phyloP scores from a whole-genome alignment of 2,113 vertebrate genomes.

The Pseudorhombus dupliciocellatus region DNA sequence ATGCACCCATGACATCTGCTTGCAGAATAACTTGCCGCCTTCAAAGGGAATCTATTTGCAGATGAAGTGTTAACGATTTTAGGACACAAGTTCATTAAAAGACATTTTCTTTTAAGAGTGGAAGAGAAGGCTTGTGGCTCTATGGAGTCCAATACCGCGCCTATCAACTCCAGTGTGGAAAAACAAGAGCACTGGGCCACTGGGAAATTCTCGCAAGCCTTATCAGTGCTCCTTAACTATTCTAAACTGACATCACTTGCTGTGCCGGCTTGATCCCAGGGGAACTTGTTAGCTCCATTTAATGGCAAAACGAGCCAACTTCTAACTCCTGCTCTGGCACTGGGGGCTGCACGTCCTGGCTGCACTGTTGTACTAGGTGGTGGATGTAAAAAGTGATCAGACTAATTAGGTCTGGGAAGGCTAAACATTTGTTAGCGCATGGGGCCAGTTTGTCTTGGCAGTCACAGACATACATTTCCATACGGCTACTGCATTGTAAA shows the following conservation, averaged over 20 bases:
- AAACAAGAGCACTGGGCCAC: slow-evolving; percentile 57
- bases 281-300: slow-evolving; percentile 77
- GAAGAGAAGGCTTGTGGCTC: slow-evolving; percentile 42
- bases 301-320: slow-evolving; percentile 70
- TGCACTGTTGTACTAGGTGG: slow-evolving; percentile 43
- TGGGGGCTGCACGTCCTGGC: slow-evolving; percentile 50
- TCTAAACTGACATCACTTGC: slow-evolving; percentile 74
- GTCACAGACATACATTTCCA: slow-evolving; percentile 22
- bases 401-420: slow-evolving; percentile 58
- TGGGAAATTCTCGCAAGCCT: slow-evolving; percentile 63
- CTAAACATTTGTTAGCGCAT: slow-evolving; percentile 51
- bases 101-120: slow-evolving; percentile 56
- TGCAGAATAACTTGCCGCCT: slow-evolving; percentile 31
- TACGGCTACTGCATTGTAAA: neutral
- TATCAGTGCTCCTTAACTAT: slow-evolving; percentile 72
- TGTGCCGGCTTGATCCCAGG: slow-evolving; percentile 62
- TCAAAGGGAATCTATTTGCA: slow-evolving; percentile 66
- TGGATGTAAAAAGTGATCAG: slow-evolving; percentile 60
- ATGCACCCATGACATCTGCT: slow-evolving; percentile 22
- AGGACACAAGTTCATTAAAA: slow-evolving; percentile 63
- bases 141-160: slow-evolving; percentile 53
- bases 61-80: slow-evolving; percentile 62
- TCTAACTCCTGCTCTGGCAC: slow-evolving; percentile 58
- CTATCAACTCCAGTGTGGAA: slow-evolving; percentile 42
- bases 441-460: slow-evolving; percentile 52